Evolutionary conservation across 2,888 invertebrate genomes (phyloP), one percentile per base, ranked within the genome.

Genomic region (Xestia ashworthii): DNA sequence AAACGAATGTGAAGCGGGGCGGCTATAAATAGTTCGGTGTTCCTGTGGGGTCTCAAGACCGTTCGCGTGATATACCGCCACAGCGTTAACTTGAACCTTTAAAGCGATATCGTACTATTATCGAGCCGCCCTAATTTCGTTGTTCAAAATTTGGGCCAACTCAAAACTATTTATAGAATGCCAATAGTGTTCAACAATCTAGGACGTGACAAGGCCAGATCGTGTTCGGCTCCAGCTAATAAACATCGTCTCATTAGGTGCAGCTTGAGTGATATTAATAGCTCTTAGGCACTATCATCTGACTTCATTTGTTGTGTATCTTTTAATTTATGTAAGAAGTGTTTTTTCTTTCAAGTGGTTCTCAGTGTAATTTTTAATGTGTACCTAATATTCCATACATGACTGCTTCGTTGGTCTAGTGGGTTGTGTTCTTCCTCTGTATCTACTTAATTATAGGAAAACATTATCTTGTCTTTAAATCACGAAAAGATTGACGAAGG

Each of bases 201-300:
- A 89, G 87, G 91, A 87, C 88, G 82, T 91, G 93, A 93, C 95
- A 95, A 95, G 95, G 95, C 92, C 93, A 94, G 90, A 92, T 91
- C 89, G 87, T 90, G 93, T 93, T 92, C 91, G 91, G 91, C 93
- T 91, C 71, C 83, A 89, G 84, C 85, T 92, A 92, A 93, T 93
- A 92, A 93, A 93, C 91, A 91, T 90, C 83, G 88, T 87, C 91
- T 93, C 89, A 92, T 93, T 94, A 93, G 90, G 82, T 91, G 90
- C 88, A 91, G 89, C 89, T 44, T 91, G 89, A 92, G 91, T 91
- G 90, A 92, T 92, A 91, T 90, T 91, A 92, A 93, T 93, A 91
- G 87, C 89, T 85, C 85, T 86, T 85, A 85, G 88, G 82, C 83
- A 83, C 85, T 90, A 90, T 82, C 89, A 90, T 90, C 71, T 91